Evolutionary conservation across 2,113 vertebrate species (phyloP).

Genomic region (Podarcis cretensis): DNA sequence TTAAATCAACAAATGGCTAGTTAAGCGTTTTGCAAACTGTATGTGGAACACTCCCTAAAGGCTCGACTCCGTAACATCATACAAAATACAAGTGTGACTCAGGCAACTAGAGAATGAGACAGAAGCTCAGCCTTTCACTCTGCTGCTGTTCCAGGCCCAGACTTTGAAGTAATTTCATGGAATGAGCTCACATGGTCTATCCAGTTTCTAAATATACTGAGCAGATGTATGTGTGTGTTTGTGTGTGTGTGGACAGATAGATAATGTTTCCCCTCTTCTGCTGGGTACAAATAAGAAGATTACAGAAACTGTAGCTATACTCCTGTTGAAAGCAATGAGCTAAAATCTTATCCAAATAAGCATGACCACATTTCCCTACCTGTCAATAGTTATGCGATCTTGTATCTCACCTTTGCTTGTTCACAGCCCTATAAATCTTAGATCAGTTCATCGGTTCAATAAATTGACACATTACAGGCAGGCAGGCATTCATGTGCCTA

Average conservation of each 20-base stretch:
- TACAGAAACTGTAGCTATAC: background rate
- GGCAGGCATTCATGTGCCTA: too few species aligned
- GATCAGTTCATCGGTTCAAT: background rate
- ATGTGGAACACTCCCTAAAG: background rate
- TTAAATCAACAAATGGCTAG: constrained; percentile 22
- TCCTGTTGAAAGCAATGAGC: background rate
- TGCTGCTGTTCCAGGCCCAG: constrained; percentile 14
- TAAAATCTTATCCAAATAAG: too few species aligned
- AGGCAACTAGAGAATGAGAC: fast-evolving
- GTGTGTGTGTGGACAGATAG: background rate
- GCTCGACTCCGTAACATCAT: background rate
- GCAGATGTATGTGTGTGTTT: background rate
- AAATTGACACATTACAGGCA: too few species aligned
- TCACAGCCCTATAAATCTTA: too few species aligned
- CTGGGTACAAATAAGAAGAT: background rate
- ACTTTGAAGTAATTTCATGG: background rate
- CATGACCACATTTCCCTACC: too few species aligned
- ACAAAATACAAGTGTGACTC: constrained; percentile 1
- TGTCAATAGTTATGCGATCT: too few species aligned
- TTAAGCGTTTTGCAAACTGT: constrained; percentile 9
- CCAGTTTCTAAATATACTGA: background rate
- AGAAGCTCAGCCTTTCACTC: constrained; percentile 33
- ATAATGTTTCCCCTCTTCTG: background rate
- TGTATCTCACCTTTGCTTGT: too few species aligned
- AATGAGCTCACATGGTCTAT: background rate